These are phyloP conservation scores for Cyanoderma ruficeps DNA, from an alignment of 2,113 vertebrate genomes.

Conservation along the genomic window DNA sequence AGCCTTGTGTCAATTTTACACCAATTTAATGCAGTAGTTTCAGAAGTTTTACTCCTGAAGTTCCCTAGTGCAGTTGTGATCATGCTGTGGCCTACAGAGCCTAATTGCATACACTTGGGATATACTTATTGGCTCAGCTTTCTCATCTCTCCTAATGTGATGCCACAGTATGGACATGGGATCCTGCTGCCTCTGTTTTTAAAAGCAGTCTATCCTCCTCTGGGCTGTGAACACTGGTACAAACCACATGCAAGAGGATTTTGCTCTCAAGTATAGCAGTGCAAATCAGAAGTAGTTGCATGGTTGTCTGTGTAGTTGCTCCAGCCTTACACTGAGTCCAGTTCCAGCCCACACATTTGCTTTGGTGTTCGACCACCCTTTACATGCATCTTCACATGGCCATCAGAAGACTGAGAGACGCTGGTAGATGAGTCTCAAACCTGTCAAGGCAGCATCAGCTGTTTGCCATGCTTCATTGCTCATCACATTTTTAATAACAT, in stretches of 20 bases:
- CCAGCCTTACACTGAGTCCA: neutral
- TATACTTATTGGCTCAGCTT: neutral
- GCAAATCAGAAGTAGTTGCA: neutral
- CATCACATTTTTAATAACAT: neutral
- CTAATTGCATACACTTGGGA: neutral
- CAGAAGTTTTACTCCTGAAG: neutral
- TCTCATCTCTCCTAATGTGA: neutral
- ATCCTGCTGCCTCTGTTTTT: neutral
- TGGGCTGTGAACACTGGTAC: accelerated
- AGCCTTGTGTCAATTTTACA: neutral
- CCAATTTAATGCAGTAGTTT: neutral
- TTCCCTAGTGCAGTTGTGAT: neutral
- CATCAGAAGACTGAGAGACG: neutral
- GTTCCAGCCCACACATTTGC: neutral
- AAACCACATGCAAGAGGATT: neutral
- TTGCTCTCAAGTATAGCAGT: neutral
- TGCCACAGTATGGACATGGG: neutral
- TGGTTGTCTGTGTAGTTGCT: neutral
- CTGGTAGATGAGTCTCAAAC: neutral
- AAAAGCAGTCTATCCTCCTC: neutral
- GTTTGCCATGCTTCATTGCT: neutral
- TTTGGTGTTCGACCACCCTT: neutral
- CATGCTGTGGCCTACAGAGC: neutral
- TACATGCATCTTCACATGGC: neutral
- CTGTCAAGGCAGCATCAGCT: neutral